Evolutionary conservation across 2,888 invertebrate genomes (phyloP).

Genomic region (Physocephala rufipes): DNA sequence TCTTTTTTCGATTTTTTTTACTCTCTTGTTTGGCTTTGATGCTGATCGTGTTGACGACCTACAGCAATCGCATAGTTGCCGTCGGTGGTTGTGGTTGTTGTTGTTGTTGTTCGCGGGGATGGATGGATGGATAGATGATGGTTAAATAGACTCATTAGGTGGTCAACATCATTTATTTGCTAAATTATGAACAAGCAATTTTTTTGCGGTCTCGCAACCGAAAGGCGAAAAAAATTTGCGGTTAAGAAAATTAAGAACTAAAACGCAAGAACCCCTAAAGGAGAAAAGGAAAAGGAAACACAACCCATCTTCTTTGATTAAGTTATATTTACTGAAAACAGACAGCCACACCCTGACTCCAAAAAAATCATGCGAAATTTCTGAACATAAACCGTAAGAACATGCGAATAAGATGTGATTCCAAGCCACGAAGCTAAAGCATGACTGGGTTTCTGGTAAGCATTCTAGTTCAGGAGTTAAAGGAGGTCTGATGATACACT

Average conservation of each 20-base stretch:
- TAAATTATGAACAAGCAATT: constrained; percentile 57
- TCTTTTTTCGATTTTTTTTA: too few species aligned
- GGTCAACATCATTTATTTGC: constrained; percentile 60
- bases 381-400: background rate
- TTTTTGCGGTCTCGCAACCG: too few species aligned
- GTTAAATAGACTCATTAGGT: constrained; percentile 64
- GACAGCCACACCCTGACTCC: constrained; percentile 6
- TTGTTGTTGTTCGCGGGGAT: background rate
- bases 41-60: too few species aligned
- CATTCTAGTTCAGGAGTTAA: too few species aligned
- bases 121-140: constrained; percentile 39
- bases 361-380: constrained; percentile 1
- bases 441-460: too few species aligned
- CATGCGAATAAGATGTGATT: background rate
- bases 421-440: too few species aligned
- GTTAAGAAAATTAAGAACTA: constrained; percentile 32
- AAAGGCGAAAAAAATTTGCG: constrained; percentile 59
- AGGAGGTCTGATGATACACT: too few species aligned
- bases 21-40: background rate
- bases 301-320: constrained; percentile 22
- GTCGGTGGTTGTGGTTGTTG: constrained; percentile 8
- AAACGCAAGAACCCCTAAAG: constrained; percentile 2
- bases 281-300: constrained; percentile 2
- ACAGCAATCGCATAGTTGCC: background rate
- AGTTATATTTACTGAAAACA: constrained; percentile 29